A percentile compares a stretch with the other conserved stretches of the same genome.
These are phyloP conservation scores for Dermochelys coriacea DNA, from an alignment of 2,797 vertebrate genomes.

Conservation along the genomic window DNA sequence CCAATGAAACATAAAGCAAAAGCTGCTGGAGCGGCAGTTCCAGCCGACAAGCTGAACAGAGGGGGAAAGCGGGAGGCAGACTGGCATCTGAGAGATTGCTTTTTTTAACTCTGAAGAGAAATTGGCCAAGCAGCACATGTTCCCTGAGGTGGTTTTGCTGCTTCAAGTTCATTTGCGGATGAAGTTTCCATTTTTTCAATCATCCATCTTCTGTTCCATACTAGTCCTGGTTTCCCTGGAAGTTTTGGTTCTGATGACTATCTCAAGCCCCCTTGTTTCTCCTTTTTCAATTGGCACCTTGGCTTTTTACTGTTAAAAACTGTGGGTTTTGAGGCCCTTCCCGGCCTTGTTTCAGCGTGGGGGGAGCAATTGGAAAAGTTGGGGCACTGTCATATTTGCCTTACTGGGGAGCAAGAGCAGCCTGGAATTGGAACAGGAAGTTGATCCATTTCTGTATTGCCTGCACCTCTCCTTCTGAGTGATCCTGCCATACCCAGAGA, in stretches of 20 bases:
- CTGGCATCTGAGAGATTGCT: not conserved
- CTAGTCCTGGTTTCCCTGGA: not conserved
- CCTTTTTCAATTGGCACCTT: not conserved
- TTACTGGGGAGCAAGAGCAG: not conserved
- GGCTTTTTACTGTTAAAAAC: not conserved
- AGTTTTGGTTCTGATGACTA: not conserved
- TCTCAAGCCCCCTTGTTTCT: not conserved
- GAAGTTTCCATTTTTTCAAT: no score
- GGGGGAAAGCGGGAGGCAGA: not conserved
- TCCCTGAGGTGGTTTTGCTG: not conserved
- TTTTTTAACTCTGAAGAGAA: constrained; percentile 23
- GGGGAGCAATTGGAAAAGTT: not conserved
- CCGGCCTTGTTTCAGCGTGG: not conserved
- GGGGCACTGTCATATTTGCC: not conserved
- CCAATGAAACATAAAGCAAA: not conserved
- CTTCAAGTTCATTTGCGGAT: not conserved
- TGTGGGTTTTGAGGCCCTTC: not conserved
- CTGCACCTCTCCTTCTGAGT: not conserved
- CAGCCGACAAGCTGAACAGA: not conserved
- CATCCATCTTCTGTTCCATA: not conserved
- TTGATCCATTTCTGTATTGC: not conserved
- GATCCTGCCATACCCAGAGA: not conserved
- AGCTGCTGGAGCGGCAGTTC: not conserved
- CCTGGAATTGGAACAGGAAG: not conserved
- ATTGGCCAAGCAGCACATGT: not conserved